Conservation (phyloP, 1,140 invertebrate species). For the Philotrypesis tridentata region DNA sequence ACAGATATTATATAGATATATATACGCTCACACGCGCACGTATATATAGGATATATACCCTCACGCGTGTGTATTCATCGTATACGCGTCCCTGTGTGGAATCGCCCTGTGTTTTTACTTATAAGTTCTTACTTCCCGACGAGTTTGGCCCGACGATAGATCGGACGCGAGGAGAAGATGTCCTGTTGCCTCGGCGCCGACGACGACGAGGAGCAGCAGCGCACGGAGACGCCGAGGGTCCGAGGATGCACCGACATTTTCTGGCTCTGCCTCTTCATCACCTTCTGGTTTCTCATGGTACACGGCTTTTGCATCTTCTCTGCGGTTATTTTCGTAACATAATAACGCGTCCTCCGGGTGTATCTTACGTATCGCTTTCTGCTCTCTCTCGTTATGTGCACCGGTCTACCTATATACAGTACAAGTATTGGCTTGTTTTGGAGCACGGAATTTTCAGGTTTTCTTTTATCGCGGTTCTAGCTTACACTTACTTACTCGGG, state of each 20-base stretch:
- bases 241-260: slow-evolving; percentile 89
- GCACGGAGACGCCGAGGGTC: slow-evolving; percentile 66
- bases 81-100: too few relatives aligned
- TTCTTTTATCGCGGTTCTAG: not conserved
- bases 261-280: slow-evolving; percentile 87
- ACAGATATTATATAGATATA: too few relatives aligned
- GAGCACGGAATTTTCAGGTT: not conserved
- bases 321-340: too few relatives aligned
- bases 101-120: too few relatives aligned
- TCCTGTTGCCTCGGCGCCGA: slow-evolving; percentile 63
- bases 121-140: too few relatives aligned
- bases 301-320: too few relatives aligned
- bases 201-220: slow-evolving; percentile 66
- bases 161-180: slow-evolving; percentile 58
- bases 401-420: too few relatives aligned
- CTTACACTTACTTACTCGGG: not conserved
- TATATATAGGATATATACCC: too few relatives aligned
- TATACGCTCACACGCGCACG: too few relatives aligned
- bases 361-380: not conserved
- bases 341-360: not conserved
- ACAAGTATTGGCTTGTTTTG: too few relatives aligned
- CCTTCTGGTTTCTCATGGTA: slow-evolving; percentile 94
- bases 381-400: not conserved
- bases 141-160: not conserved
- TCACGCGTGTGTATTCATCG: not conserved